These are phyloP conservation scores for Gnathonemus longibarbis DNA, from an alignment of 2,113 vertebrate genomes.

Conservation along the genomic window DNA sequence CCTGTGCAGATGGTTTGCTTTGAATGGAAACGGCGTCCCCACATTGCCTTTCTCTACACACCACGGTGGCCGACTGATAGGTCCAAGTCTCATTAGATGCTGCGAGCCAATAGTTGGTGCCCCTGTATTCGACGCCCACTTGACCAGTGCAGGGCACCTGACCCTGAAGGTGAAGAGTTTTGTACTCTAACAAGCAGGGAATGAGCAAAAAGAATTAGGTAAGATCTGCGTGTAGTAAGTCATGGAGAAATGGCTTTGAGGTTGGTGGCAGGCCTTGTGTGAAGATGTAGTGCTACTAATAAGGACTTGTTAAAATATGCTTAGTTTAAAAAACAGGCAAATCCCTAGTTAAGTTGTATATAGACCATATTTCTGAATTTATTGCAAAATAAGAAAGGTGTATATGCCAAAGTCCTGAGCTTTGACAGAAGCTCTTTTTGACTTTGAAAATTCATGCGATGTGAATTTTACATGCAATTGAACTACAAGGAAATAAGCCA, in stretches of 20 bases:
- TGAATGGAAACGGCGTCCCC: rapidly evolving
- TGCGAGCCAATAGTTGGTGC: slow-evolving; percentile 8
- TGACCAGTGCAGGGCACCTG: slow-evolving; percentile 33
- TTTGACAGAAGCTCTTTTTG: background rate
- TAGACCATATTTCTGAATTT: background rate
- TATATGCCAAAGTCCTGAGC: background rate
- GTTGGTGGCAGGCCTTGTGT: background rate
- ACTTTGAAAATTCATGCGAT: background rate
- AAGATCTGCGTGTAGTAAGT: background rate
- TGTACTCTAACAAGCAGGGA: slow-evolving; percentile 26
- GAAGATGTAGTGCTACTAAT: background rate
- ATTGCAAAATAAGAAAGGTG: background rate
- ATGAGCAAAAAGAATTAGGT: background rate
- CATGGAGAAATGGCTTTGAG: background rate
- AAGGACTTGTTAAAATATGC: background rate
- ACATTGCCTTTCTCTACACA: slow-evolving; percentile 43
- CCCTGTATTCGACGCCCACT: slow-evolving; percentile 14
- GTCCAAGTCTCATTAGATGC: slow-evolving; percentile 19
- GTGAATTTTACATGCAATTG: background rate
- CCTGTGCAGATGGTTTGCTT: rapidly evolving
- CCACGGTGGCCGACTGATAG: background rate
- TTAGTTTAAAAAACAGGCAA: background rate
- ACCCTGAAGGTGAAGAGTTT: slow-evolving; percentile 29
- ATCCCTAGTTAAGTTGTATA: background rate
- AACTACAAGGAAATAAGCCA: background rate